A percentile compares a stretch with the other conserved stretches of the same genome.
Evolutionary conservation across 2,888 invertebrate species (phyloP).

Genomic region (Hartigia nigra): DNA sequence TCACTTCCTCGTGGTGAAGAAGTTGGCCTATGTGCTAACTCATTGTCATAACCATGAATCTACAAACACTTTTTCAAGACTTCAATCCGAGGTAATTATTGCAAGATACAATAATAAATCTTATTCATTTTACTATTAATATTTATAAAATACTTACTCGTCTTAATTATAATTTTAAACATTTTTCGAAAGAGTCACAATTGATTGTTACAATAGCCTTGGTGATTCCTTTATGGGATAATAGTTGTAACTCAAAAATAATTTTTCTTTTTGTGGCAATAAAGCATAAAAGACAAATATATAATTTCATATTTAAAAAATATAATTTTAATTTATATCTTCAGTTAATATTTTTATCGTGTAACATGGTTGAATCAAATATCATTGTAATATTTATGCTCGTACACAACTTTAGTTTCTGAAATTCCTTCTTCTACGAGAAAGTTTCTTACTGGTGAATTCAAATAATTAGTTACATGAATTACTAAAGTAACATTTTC

Average conservation of each 20-base stretch:
- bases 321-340: neutral
- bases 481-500: slow-evolving; percentile 35
- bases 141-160: neutral
- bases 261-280: neutral
- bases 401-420: neutral
- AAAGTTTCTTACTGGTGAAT: slow-evolving; percentile 28
- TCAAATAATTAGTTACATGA: slow-evolving; percentile 21
- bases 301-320: neutral
- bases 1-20: slow-evolving; percentile 32
- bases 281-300: neutral
- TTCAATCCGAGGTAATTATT: slow-evolving; percentile 87
- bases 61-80: slow-evolving; percentile 89
- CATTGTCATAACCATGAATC: slow-evolving; percentile 74
- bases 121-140: neutral
- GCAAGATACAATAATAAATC: neutral
- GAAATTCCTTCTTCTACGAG: slow-evolving; percentile 19
- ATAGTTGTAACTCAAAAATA: neutral
- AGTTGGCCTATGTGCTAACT: slow-evolving; percentile 43
- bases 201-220: neutral
- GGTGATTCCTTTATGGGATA: neutral
- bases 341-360: neutral
- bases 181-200: neutral
- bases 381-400: neutral
- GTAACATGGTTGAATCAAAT: neutral
- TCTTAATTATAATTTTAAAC: neutral